Evolutionary conservation across 1,140 invertebrate genomes (phyloP).

Genomic region (Leptestheria dahalacensis): DNA sequence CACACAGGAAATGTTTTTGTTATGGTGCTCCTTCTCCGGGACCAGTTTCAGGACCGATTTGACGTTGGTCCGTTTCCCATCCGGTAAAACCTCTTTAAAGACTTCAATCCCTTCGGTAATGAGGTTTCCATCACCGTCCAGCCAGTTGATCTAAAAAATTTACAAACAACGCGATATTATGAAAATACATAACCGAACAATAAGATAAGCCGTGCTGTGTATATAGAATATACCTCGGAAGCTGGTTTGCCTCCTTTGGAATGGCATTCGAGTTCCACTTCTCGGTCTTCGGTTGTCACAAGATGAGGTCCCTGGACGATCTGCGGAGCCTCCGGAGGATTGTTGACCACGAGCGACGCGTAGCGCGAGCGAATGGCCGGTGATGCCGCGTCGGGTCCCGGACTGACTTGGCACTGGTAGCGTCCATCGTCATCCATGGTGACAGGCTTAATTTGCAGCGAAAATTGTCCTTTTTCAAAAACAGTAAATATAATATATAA

Average conservation of each 20-base stretch:
- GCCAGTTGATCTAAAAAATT: conserved; percentile 65
- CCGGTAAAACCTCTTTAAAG: conserved; percentile 48
- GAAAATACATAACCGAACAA: too few species aligned
- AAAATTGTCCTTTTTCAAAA: conserved; percentile 80
- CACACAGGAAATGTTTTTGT: conserved; percentile 82
- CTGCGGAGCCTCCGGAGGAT: conserved; percentile 72
- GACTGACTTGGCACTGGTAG: conserved; percentile 76
- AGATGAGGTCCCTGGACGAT: conserved; percentile 67
- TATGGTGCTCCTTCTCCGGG: conserved; percentile 71
- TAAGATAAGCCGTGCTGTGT: too few species aligned
- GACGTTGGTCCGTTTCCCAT: conserved; percentile 62
- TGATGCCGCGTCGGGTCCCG: conserved; percentile 40
- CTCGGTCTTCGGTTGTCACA: conserved; percentile 69
- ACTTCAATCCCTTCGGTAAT: conserved; percentile 56
- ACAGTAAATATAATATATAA: too few species aligned
- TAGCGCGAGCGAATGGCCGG: conserved; percentile 65
- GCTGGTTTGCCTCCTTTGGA: conserved; percentile 83
- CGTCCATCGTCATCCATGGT: conserved; percentile 76
- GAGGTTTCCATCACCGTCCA: conserved; percentile 63
- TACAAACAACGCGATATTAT: too few species aligned
- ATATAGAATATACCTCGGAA: conserved; percentile 75
- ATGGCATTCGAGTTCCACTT: conserved; percentile 75
- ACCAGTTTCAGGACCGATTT: conserved; percentile 65
- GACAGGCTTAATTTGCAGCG: conserved; percentile 69
- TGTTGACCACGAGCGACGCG: conserved; percentile 64